Evolutionary conservation across 2,888 invertebrate genomes (phyloP).

Genomic region (Biston betularia): DNA sequence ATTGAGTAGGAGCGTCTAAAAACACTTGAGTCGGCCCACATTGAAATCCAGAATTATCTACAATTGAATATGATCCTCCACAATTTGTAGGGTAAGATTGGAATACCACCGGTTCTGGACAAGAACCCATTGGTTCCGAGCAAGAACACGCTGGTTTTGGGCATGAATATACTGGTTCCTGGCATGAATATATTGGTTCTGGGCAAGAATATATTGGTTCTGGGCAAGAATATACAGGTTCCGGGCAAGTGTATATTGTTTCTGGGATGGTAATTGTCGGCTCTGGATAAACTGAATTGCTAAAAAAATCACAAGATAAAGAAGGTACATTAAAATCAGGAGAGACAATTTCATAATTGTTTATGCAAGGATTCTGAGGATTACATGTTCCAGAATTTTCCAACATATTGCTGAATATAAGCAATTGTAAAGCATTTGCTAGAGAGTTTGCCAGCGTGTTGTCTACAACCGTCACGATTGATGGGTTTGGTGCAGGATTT

Average conservation of each 20-base stretch:
- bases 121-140: neutral
- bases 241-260: neutral
- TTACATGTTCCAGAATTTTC: conserved; percentile 41
- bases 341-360: conserved; percentile 27
- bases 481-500: conserved; percentile 8
- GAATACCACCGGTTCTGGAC: neutral
- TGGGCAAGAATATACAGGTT: neutral
- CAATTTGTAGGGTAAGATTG: neutral
- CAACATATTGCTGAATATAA: conserved; percentile 67
- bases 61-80: neutral
- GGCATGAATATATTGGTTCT: conserved; percentile 2
- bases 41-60: conserved; percentile 14
- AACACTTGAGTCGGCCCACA: conserved; percentile 5
- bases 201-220: neutral
- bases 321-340: conserved; percentile 34
- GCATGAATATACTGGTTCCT: conserved; percentile 3
- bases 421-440: conserved; percentile 68
- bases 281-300: conserved; percentile 19
- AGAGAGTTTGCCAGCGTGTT: conserved; percentile 66
- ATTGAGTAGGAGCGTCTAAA: conserved; percentile 5
- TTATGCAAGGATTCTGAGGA: conserved; percentile 26
- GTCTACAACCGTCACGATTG: conserved; percentile 58
- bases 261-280: conserved; percentile 14
- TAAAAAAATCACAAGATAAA: conserved; percentile 15
- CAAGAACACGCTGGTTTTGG: neutral